Evolutionary conservation across 2,888 invertebrate species (phyloP), one percentile per base, ranked within the genome.

Genomic region (Zele albiditarsus): DNA sequence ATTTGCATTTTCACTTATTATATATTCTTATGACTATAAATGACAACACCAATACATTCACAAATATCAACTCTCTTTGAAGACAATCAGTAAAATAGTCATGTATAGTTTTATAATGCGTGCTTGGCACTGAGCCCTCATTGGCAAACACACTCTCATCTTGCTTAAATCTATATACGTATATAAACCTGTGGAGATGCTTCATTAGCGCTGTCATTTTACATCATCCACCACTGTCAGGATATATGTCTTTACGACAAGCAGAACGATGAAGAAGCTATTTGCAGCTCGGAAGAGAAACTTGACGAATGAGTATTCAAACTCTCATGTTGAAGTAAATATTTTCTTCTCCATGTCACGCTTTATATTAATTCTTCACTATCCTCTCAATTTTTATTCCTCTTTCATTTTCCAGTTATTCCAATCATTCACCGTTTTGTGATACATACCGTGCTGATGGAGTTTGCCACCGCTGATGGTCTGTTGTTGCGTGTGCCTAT

Each of bases 391-490:
- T 28, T 27, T 60, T 27, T 31, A 27, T 8, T 16, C 3, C 4
- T 28, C 16, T 4, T 16, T 28, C 31, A 16, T n/a, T 31, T 23
- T 53, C 38, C 38, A 38, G 38, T 38, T 38, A 38, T 38, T 23
- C 20, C 20, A 53, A 20, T 53, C 8, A 53, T 23, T 53, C 10
- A 20, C 6, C 53, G 23, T 14, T 53, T 3, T 53, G n/a, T 27
- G 16, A 60, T 27, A 57, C 69, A 16, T 76, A 88, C 88, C 88
- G 71, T 86, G 87, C 63, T 88, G 88, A 79, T 88, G 87, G 46
- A 84, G 80, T 75, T 89, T 89, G 16, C 87, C 88, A 31, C 86
- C 87, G 74, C 85, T 87, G 83, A 85, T 87, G 84, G 88, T 82
- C 77, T 84, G 85, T 81, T 88, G 86, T 76, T 49, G 46, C 28